These are phyloP conservation scores for Melanostoma scalare DNA, from an alignment of 2,888 invertebrate genomes.

Conservation along the genomic window DNA sequence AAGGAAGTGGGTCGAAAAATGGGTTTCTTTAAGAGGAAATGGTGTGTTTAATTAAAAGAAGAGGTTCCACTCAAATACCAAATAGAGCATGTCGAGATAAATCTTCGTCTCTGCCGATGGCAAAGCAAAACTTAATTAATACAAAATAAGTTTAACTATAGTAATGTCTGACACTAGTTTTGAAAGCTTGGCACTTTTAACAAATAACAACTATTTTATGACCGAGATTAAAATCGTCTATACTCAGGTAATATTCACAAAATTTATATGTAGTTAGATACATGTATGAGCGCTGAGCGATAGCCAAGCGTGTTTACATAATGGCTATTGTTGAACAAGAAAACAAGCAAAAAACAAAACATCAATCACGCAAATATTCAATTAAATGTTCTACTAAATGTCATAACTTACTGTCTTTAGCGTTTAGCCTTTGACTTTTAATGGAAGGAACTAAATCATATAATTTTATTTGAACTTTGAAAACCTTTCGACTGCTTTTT, in stretches of 20 bases:
- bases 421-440: too few species aligned
- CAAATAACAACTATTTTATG: background rate
- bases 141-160: constrained; percentile 30
- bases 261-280: too few species aligned
- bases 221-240: background rate
- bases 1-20: constrained; percentile 23
- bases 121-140: constrained; percentile 38
- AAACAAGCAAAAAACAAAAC: too few species aligned
- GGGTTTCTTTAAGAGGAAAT: constrained; percentile 54
- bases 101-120: background rate
- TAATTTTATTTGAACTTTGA: too few species aligned
- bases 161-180: constrained; percentile 34
- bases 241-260: background rate
- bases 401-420: too few species aligned
- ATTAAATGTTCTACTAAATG: too few species aligned
- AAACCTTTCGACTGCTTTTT: too few species aligned
- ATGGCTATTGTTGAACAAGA: too few species aligned
- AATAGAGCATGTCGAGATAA: constrained; percentile 24
- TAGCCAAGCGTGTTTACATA: too few species aligned
- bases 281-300: too few species aligned
- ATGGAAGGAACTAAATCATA: too few species aligned
- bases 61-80: constrained; percentile 1
- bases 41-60: constrained; percentile 57
- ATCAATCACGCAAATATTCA: too few species aligned
- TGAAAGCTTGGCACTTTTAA: constrained; percentile 10